A percentile compares a stretch with the other conserved stretches of the same genome.
Evolutionary conservation across 2,888 invertebrate species (phyloP).

Genomic region (Clostera curtula): DNA sequence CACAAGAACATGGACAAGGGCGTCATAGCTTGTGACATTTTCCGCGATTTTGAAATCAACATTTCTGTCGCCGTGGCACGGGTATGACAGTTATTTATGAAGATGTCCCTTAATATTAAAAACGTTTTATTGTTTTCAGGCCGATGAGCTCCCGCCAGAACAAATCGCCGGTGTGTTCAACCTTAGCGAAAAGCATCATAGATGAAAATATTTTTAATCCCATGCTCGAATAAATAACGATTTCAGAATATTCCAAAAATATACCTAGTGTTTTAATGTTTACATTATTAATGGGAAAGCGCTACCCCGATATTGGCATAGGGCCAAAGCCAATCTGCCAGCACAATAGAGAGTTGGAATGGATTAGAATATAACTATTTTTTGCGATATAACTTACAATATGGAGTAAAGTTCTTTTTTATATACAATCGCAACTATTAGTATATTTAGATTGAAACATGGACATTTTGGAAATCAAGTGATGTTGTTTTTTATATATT

Average conservation of each 20-base stretch:
- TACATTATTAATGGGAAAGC: conserved; percentile 37
- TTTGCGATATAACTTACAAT: too few species aligned
- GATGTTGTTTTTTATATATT: too few species aligned
- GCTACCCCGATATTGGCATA: conserved; percentile 42
- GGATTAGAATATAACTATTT: conserved; percentile 42
- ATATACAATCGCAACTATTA: too few species aligned
- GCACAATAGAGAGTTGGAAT: conserved; percentile 44
- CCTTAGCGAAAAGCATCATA: conserved; percentile 19
- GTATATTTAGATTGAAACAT: too few species aligned
- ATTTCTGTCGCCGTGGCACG: conserved; percentile 8
- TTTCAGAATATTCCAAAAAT: conserved; percentile 24
- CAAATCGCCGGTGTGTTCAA: conserved; percentile 88
- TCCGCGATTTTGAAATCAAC: conserved; percentile 2
- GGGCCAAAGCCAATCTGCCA: conserved; percentile 32
- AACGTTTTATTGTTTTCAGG: conserved; percentile 73
- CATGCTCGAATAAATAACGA: conserved; percentile 13
- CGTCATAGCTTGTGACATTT: conserved; percentile 1
- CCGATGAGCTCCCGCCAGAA: conserved; percentile 92
- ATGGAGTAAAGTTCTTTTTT: too few species aligned
- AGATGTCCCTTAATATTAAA: too few species aligned
- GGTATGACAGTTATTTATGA: conserved; percentile 16
- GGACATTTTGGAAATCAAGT: too few species aligned
- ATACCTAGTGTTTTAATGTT: too few species aligned
- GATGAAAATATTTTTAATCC: conserved; percentile 23
- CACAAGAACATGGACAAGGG: too few species aligned